Conservation (phyloP, 2,888 invertebrate genomes). For the Amphipyra tragopoginis region DNA sequence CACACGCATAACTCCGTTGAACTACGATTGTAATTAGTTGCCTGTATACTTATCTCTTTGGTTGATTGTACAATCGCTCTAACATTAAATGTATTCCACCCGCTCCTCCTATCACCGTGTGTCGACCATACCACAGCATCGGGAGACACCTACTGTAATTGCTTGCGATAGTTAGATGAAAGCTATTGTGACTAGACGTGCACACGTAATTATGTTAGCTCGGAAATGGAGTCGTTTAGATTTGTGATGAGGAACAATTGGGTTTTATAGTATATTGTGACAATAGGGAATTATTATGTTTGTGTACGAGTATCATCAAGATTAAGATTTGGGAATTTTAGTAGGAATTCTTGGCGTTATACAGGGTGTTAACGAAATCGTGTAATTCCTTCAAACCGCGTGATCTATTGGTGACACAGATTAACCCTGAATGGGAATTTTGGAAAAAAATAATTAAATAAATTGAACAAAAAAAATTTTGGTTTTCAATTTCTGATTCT, state of each 20-base stretch:
- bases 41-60: no score
- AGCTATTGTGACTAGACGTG: conserved; percentile 56
- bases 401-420: no score
- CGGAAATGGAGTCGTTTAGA: conserved; percentile 30
- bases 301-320: background rate
- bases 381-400: no score
- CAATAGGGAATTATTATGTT: background rate
- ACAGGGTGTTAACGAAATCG: no score
- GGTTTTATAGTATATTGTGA: conserved; percentile 1
- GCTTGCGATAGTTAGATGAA: conserved; percentile 59
- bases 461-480: no score
- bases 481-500: no score
- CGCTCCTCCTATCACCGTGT: conserved; percentile 30
- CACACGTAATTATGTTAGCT: conserved; percentile 57
- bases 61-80: no score
- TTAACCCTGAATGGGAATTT: no score
- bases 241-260: conserved; percentile 13
- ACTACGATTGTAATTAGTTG: no score
- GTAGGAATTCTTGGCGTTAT: no score
- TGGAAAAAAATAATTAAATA: no score
- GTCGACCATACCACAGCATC: conserved; percentile 16
- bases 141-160: conserved; percentile 60
- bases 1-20: no score
- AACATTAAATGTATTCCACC: background rate
- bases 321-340: background rate